Conservation (phyloP, 2,113 vertebrate genomes). For the Mungos mungo region DNA sequence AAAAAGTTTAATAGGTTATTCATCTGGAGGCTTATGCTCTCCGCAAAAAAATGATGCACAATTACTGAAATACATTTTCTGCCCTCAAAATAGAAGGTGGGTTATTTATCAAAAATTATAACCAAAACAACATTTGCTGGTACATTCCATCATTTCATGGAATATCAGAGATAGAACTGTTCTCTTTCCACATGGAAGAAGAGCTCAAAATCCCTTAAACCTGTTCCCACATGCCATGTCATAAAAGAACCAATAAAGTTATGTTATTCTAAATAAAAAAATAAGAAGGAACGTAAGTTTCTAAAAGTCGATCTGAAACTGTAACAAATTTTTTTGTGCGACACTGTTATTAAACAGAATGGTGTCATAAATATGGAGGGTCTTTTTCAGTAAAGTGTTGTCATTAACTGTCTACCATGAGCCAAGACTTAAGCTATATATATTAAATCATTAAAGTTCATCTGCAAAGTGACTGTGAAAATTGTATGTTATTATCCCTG, state of each 20-base stretch:
- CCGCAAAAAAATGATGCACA: neutral
- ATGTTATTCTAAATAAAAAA: neutral
- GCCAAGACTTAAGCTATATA: neutral
- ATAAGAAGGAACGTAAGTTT: neutral
- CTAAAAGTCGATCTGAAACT: neutral
- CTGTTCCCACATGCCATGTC: neutral
- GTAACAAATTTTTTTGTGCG: neutral
- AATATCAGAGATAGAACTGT: neutral
- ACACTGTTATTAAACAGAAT: neutral
- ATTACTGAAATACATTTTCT: neutral
- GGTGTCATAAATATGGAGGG: neutral
- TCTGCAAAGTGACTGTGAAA: neutral
- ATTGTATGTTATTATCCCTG: neutral
- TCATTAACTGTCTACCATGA: neutral
- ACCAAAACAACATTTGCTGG: neutral
- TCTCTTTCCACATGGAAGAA: neutral
- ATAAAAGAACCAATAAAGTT: neutral
- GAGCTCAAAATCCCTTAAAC: conserved; percentile 29
- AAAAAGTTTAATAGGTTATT: conserved; percentile 13
- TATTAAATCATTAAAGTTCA: neutral
- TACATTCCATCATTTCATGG: neutral
- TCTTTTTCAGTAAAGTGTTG: neutral
- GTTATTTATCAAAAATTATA: neutral
- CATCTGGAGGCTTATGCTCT: neutral
- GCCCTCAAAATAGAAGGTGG: neutral